Conservation (phyloP, 2,113 vertebrate genomes). For the Fukomys damarensis region DNA sequence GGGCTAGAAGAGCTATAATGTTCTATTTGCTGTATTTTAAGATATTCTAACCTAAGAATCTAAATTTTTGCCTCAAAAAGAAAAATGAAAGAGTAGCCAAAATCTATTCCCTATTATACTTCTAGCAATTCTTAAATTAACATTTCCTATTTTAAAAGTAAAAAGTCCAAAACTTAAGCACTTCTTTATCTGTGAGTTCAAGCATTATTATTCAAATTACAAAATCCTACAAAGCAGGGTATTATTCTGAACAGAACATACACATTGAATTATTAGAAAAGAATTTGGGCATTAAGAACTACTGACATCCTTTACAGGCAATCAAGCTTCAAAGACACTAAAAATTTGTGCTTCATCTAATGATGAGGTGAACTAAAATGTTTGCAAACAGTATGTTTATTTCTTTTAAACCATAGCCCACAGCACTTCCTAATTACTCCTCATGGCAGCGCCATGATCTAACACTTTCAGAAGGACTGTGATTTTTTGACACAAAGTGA, state of each 20-base stretch:
- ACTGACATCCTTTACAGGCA: slow-evolving; percentile 28
- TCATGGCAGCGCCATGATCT: slow-evolving; percentile 67
- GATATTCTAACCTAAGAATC: background rate
- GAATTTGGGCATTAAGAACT: slow-evolving; percentile 63
- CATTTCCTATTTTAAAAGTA: slow-evolving; percentile 1
- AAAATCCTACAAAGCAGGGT: background rate
- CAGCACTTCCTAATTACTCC: slow-evolving; percentile 66
- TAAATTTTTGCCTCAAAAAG: slow-evolving; percentile 3
- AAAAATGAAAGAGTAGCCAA: background rate
- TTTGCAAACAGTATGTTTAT: slow-evolving; percentile 73
- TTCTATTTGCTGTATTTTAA: background rate
- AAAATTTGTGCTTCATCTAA: slow-evolving; percentile 75
- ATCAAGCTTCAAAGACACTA: slow-evolving; percentile 61
- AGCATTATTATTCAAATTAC: background rate
- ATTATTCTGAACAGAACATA: background rate
- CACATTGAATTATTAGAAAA: slow-evolving; percentile 52
- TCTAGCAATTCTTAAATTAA: background rate
- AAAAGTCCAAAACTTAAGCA: slow-evolving; percentile 18
- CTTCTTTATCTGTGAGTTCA: slow-evolving; percentile 2
- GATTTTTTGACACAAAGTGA: slow-evolving; percentile 67
- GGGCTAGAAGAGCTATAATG: background rate
- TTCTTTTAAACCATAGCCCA: slow-evolving; percentile 51
- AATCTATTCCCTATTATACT: background rate
- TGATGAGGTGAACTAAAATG: slow-evolving; percentile 76
- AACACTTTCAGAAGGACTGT: slow-evolving; percentile 61